Evolutionary conservation across 2,888 invertebrate species (phyloP).

Genomic region (Agrochola litura): DNA sequence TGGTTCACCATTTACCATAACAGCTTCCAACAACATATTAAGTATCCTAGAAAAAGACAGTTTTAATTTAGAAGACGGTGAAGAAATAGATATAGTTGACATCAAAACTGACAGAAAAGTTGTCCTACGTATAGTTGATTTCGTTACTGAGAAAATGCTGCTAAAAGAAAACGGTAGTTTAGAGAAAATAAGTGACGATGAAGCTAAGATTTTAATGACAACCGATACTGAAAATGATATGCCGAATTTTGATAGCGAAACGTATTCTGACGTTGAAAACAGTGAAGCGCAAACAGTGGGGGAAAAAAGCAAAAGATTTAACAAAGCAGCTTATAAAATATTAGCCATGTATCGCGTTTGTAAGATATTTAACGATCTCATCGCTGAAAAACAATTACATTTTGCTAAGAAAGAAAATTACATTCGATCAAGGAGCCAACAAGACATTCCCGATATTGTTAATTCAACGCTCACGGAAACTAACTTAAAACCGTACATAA

Average conservation of each 20-base stretch:
- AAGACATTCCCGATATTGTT: conserved; percentile 86
- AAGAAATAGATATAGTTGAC: conserved; percentile 88
- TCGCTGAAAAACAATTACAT: conserved; percentile 66
- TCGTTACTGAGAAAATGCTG: conserved; percentile 90
- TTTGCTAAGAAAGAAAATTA: conserved; percentile 60
- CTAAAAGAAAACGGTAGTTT: conserved; percentile 88
- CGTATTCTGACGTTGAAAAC: conserved; percentile 46
- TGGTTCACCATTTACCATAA: conserved; percentile 91
- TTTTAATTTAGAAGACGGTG: conserved; percentile 85
- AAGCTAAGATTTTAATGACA: conserved; percentile 83
- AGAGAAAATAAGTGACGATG: conserved; percentile 86
- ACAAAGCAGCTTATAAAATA: conserved; percentile 76
- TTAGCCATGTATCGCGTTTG: conserved; percentile 80
- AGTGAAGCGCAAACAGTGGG: conserved; percentile 31
- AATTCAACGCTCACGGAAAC: conserved; percentile 85
- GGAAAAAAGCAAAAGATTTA: conserved; percentile 72
- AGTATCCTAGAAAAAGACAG: conserved; percentile 81
- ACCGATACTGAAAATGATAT: conserved; percentile 71
- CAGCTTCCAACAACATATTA: conserved; percentile 83
- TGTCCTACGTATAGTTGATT: conserved; percentile 89
- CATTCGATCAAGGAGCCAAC: conserved; percentile 69
- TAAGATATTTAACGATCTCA: conserved; percentile 75
- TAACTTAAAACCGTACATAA: conserved; percentile 72
- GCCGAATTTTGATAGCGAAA: conserved; percentile 61
- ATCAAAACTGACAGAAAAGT: conserved; percentile 86